Evolutionary conservation across 2,888 invertebrate species (phyloP).

Genomic region (Caenorhabditis sulstoni): DNA sequence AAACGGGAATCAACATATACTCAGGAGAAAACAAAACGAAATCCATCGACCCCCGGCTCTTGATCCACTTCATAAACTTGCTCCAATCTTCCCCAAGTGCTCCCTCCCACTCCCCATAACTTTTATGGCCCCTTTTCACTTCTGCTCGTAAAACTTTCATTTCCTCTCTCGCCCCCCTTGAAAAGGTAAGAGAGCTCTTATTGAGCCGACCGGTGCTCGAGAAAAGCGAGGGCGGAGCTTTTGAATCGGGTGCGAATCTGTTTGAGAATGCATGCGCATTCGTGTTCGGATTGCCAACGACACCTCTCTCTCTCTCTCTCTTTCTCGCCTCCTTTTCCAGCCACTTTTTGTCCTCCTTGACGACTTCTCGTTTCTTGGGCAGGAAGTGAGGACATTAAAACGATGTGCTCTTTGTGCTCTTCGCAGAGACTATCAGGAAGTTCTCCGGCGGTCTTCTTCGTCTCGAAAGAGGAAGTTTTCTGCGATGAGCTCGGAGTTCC

Average conservation of each 20-base stretch:
- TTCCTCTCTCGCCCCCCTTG: background rate
- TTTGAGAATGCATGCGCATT: conserved; percentile 17
- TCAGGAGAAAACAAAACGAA: background rate
- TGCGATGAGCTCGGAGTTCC: too few relatives aligned
- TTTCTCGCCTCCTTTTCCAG: background rate
- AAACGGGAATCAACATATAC: background rate
- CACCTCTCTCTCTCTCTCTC: conserved; percentile 3
- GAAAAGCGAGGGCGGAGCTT: background rate
- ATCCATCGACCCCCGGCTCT: too few relatives aligned
- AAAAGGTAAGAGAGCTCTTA: background rate
- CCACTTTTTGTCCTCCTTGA: background rate
- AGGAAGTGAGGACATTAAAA: background rate
- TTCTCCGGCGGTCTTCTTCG: too few relatives aligned
- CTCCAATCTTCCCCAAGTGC: too few relatives aligned
- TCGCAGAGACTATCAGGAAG: too few relatives aligned
- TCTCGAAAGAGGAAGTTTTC: too few relatives aligned
- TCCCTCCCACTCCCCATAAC: too few relatives aligned
- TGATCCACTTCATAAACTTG: too few relatives aligned
- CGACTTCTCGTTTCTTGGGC: background rate
- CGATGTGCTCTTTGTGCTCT: conserved; percentile 4
- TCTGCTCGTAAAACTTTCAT: background rate
- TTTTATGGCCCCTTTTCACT: too few relatives aligned
- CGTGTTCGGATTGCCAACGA: conserved; percentile 14
- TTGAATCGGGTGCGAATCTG: background rate
- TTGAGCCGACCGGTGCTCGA: background rate